phyloP scores from a whole-genome alignment of 2,888 invertebrate species.

The Phengaris alcon region DNA sequence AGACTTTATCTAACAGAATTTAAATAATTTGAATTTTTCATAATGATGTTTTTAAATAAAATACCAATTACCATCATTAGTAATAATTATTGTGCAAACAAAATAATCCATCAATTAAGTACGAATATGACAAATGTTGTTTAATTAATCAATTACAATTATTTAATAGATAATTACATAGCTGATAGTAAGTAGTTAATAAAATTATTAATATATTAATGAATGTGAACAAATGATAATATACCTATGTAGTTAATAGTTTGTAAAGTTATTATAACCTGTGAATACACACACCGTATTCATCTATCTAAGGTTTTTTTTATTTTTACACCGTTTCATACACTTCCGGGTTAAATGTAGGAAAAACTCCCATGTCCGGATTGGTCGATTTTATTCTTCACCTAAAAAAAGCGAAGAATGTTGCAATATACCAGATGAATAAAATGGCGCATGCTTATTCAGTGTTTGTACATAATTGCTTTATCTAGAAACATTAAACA shows the following conservation, averaged over 20 bases:
- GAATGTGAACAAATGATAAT: no score
- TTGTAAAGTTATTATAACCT: no score
- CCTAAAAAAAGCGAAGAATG: background rate
- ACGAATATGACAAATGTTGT: background rate
- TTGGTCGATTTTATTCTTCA: background rate
- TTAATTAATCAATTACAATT: background rate
- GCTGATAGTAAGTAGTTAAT: no score
- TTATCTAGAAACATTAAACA: constrained; percentile 16
- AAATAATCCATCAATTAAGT: background rate
- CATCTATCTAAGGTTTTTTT: no score
- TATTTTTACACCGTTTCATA: no score
- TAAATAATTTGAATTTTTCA: background rate
- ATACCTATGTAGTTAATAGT: no score
- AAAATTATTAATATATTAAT: no score
- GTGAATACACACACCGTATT: no score
- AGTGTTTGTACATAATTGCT: constrained; percentile 28
- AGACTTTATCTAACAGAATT: background rate
- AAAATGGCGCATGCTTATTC: constrained; percentile 30
- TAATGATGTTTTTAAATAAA: background rate
- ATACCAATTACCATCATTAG: background rate
- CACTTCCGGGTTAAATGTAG: no score
- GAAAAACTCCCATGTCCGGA: background rate
- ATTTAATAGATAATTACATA: background rate
- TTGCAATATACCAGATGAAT: constrained; percentile 33
- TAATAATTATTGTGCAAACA: background rate